Percentiles rank a stretch among this genome's conserved stretches.
phyloP scores from a whole-genome alignment of 2,113 vertebrate species.

The Labeo rohita region DNA sequence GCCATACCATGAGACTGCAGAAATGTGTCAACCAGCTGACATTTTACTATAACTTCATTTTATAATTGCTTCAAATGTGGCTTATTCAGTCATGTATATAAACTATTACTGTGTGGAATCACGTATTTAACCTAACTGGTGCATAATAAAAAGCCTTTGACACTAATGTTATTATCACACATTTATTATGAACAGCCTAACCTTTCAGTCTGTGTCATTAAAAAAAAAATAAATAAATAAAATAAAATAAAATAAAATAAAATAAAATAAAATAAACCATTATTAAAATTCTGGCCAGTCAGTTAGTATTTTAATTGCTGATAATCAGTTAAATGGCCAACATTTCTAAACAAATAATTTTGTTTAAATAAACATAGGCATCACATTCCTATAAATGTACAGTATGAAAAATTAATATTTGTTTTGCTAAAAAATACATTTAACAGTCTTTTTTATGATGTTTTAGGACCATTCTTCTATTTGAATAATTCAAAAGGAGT shows the following conservation, averaged over 20 bases:
- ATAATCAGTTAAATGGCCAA: neutral
- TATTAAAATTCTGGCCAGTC: neutral
- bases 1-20: neutral
- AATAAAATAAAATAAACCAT: neutral
- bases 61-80: neutral
- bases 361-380: neutral
- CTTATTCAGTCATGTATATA: neutral
- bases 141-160: neutral
- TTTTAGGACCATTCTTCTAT: neutral
- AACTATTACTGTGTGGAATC: neutral
- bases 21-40: neutral
- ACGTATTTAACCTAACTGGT: neutral
- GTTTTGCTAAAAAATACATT: neutral
- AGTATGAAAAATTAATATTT: neutral
- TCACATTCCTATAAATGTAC: neutral
- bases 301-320: neutral
- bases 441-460: neutral
- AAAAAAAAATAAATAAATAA: neutral
- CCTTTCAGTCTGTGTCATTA: neutral
- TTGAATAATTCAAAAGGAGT: conserved; percentile 32
- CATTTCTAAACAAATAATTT: neutral
- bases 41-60: neutral
- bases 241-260: neutral
- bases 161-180: neutral
- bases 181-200: neutral